Evolutionary conservation across 2,888 invertebrate species (phyloP).

Genomic region (Yponomeuta plumbellus): DNA sequence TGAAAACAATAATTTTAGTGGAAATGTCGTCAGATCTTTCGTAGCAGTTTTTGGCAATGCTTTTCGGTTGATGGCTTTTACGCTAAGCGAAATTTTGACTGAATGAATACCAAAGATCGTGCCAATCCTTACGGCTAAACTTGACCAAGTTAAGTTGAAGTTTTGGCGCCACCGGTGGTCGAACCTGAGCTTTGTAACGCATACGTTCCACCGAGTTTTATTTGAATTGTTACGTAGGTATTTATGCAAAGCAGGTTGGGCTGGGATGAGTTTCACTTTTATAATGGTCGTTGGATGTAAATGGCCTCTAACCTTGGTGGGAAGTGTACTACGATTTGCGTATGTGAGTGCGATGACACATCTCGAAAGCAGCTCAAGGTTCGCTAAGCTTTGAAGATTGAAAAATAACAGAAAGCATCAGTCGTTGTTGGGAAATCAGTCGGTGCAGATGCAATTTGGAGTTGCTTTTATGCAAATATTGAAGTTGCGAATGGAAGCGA

Average conservation of each 20-base stretch:
- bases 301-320: background rate
- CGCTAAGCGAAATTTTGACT: background rate
- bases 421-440: background rate
- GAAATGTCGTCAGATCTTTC: background rate
- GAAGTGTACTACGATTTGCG: background rate
- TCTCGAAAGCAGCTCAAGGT: constrained; percentile 9
- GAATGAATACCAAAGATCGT: too few species aligned
- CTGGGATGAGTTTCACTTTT: too few species aligned
- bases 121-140: too few species aligned
- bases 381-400: background rate
- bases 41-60: constrained; percentile 11
- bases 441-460: background rate
- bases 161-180: too few species aligned
- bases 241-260: too few species aligned
- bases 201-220: too few species aligned
- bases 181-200: too few species aligned
- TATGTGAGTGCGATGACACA: constrained; percentile 3
- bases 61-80: background rate
- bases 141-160: too few species aligned
- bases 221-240: too few species aligned
- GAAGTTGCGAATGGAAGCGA: too few species aligned
- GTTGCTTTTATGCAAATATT: too few species aligned
- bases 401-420: background rate
- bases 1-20: background rate
- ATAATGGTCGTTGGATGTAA: background rate